Evolutionary conservation across 2,888 invertebrate genomes (phyloP).

Genomic region (Mythimna pallens): DNA sequence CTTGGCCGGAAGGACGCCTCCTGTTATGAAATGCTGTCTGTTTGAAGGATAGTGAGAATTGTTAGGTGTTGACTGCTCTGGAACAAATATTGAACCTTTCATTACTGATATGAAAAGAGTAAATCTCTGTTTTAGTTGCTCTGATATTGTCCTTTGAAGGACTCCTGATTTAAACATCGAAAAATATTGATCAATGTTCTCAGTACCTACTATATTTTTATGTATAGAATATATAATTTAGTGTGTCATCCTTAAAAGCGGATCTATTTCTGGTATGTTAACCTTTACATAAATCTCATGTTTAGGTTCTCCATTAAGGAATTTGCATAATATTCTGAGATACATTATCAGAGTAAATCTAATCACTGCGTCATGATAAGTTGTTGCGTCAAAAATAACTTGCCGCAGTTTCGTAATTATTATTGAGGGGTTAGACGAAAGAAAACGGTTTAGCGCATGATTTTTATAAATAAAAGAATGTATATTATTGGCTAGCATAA

Average conservation of each 20-base stretch:
- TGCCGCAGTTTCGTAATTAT: neutral
- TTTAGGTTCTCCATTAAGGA: constrained; percentile 15
- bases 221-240: neutral
- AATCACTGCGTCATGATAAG: neutral
- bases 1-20: constrained; percentile 40
- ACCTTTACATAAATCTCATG: constrained; percentile 18
- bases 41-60: constrained; percentile 9
- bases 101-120: neutral
- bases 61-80: constrained; percentile 3
- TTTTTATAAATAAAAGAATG: constrained; percentile 39
- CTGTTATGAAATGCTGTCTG: constrained; percentile 47
- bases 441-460: neutral
- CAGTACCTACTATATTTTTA: too few species aligned
- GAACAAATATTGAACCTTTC: constrained; percentile 9
- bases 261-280: constrained; percentile 2
- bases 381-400: constrained; percentile 1
- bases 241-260: neutral
- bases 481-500: constrained; percentile 51
- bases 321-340: constrained; percentile 20
- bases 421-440: neutral
- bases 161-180: neutral
- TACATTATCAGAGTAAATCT: neutral
- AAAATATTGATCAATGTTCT: too few species aligned
- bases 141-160: neutral
- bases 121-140: neutral